phyloP scores from a whole-genome alignment of 2,797 vertebrate genomes.

The Lateolabrax maculatus region DNA sequence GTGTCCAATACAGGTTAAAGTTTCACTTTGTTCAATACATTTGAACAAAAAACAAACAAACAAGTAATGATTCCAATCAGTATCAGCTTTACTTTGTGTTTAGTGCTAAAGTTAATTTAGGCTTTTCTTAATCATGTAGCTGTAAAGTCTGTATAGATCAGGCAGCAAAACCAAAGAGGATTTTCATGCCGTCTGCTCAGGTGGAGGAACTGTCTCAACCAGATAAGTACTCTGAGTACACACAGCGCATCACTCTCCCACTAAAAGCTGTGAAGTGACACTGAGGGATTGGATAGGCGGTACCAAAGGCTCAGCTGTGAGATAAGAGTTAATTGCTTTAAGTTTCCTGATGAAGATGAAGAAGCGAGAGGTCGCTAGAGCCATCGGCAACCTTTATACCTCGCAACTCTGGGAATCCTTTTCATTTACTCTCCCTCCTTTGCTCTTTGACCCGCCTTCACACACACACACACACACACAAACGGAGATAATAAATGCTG shows the following conservation, averaged over 20 bases:
- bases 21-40: too few species aligned
- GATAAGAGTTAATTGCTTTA: constrained; percentile 57
- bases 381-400: constrained; percentile 56
- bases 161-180: background rate
- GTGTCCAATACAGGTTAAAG: too few species aligned
- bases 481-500: constrained; percentile 25
- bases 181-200: background rate
- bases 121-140: background rate
- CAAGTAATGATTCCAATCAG: too few species aligned
- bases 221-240: constrained; percentile 17
- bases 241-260: background rate
- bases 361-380: constrained; percentile 40
- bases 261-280: constrained; percentile 37
- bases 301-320: constrained; percentile 28
- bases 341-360: constrained; percentile 47
- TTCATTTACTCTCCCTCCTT: constrained; percentile 53
- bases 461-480: constrained; percentile 22
- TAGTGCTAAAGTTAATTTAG: too few species aligned
- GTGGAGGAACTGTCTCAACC: constrained; percentile 1
- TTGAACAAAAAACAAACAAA: too few species aligned
- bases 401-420: constrained; percentile 43
- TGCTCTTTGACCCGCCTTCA: constrained; percentile 52
- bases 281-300: constrained; percentile 6
- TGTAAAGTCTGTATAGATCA: background rate
- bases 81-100: too few species aligned